Evolutionary conservation across 2,797 vertebrate species (phyloP).

Genomic region (Artibeus lituratus): DNA sequence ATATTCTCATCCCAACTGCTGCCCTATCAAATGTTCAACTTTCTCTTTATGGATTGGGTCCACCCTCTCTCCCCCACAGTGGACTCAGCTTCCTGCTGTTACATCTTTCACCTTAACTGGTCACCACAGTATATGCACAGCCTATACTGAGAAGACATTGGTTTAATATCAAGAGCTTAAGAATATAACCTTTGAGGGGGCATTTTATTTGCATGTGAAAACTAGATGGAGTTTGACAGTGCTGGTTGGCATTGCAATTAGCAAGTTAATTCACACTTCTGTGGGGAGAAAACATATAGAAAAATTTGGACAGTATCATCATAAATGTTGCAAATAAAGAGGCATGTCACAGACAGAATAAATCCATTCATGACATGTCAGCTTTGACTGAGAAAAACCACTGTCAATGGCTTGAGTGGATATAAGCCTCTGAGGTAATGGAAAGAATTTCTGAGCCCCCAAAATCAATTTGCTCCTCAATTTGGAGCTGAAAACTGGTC

Average conservation of each 20-base stretch:
- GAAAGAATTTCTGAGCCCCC: neutral
- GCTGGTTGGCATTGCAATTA: neutral
- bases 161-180: neutral
- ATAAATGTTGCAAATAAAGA: neutral
- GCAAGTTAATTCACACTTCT: neutral
- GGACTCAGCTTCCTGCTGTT: neutral
- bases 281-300: rapidly evolving
- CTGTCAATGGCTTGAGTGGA: neutral
- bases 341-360: neutral
- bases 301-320: neutral
- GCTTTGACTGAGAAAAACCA: neutral
- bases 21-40: neutral
- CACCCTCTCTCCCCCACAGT: neutral
- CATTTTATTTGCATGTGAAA: neutral
- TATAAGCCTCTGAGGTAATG: neutral
- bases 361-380: neutral
- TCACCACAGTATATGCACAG: neutral
- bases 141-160: neutral
- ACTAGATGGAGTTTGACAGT: neutral
- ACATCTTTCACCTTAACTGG: neutral
- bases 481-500: neutral
- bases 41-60: neutral
- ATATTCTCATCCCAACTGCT: neutral
- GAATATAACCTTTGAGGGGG: neutral
- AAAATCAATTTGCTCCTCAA: neutral